A percentile compares a stretch with the other conserved stretches of the same genome.
Evolutionary conservation across 2,113 vertebrate species (phyloP).

Genomic region (Philantomba maxwellii): DNA sequence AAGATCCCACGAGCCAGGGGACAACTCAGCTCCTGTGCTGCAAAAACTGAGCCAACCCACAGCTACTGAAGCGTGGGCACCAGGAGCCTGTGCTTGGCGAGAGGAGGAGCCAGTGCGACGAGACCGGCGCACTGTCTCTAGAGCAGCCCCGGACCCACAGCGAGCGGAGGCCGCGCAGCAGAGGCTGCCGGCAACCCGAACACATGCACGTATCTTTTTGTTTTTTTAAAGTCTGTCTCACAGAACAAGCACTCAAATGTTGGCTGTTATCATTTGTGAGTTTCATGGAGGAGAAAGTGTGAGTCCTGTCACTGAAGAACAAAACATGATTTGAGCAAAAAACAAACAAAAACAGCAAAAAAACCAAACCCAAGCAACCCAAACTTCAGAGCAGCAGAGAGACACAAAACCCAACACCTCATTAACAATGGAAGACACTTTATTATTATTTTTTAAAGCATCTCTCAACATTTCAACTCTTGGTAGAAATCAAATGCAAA

Average conservation of each 20-base stretch:
- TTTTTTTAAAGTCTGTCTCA: background rate
- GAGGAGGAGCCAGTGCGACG: background rate
- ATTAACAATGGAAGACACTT: slow-evolving; percentile 70
- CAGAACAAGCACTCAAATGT: background rate
- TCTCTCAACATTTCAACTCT: slow-evolving; percentile 73
- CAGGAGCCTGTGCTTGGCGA: background rate
- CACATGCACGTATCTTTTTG: too few relatives aligned
- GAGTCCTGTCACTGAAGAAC: background rate
- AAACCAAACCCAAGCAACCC: background rate
- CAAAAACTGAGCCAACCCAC: background rate
- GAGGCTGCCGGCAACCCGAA: background rate
- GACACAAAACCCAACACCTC: background rate
- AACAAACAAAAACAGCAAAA: background rate
- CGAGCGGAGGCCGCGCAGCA: background rate
- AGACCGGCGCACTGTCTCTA: accelerated
- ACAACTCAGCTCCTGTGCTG: background rate
- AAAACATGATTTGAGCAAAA: background rate
- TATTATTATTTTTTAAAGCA: slow-evolving; percentile 73
- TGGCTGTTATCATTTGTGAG: background rate
- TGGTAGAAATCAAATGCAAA: slow-evolving; percentile 80
- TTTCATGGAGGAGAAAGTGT: background rate
- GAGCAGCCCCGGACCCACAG: background rate
- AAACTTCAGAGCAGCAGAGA: background rate
- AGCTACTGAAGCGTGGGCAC: background rate
- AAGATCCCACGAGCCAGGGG: background rate